A percentile compares a stretch with the other conserved stretches of the same genome.
phyloP scores from a whole-genome alignment of 1,140 invertebrate genomes.

The Hyposmocoma kahamanoa region DNA sequence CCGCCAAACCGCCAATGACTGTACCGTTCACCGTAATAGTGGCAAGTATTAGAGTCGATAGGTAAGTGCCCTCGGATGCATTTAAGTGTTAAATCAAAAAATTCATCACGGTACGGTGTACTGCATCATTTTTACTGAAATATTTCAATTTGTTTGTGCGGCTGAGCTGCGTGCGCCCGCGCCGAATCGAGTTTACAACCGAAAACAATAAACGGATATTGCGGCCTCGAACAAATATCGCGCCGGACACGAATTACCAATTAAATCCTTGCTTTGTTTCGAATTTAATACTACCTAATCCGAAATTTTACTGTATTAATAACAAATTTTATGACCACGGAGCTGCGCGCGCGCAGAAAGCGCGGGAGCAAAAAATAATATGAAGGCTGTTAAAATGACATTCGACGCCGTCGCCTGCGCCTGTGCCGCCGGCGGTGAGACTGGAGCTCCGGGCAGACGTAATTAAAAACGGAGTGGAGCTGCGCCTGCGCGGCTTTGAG shows the following conservation, averaged over 20 bases:
- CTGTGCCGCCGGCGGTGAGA: conserved; percentile 14
- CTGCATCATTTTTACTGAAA: no score
- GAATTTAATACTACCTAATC: conserved; percentile 68
- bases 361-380: conserved; percentile 47
- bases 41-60: no score
- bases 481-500: conserved; percentile 17
- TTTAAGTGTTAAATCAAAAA: no score
- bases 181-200: conserved; percentile 41
- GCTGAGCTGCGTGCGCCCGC: conserved; percentile 2
- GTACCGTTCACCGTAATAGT: no score
- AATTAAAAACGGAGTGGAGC: conserved; percentile 39
- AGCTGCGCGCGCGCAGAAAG: conserved; percentile 35
- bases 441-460: conserved; percentile 17
- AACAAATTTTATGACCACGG: conserved; percentile 61
- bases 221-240: no score
- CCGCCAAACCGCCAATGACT: no score
- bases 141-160: no score
- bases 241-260: conserved; percentile 55
- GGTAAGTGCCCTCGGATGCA: no score
- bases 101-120: no score
- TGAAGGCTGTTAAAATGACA: conserved; percentile 51
- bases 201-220: conserved; percentile 62
- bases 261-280: conserved; percentile 69
- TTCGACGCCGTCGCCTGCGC: conserved; percentile 33
- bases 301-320: conserved; percentile 69